A percentile compares a stretch with the other conserved stretches of the same genome.
These are phyloP conservation scores for Meriones unguiculatus DNA, from an alignment of 2,113 vertebrate species.

Conservation along the genomic window DNA sequence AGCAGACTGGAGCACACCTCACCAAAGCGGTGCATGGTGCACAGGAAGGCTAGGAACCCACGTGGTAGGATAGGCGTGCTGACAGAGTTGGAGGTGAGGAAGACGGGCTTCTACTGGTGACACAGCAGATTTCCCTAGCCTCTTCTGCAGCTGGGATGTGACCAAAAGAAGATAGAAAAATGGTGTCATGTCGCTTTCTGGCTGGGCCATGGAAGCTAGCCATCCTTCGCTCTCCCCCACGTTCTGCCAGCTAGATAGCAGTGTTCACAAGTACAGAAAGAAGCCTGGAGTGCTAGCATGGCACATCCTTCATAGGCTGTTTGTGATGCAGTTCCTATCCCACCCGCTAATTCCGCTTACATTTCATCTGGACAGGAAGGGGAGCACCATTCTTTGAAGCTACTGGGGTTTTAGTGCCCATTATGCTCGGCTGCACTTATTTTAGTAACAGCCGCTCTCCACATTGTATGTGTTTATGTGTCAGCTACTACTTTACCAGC, in stretches of 20 bases:
- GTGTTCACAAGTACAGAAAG: neutral
- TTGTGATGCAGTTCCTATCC: neutral
- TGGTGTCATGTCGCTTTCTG: neutral
- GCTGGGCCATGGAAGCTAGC: neutral
- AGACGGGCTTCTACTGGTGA: neutral
- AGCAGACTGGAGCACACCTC: neutral
- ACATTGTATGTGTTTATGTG: conserved; percentile 13
- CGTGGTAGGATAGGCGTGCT: neutral
- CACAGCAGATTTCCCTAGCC: neutral
- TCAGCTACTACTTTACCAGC: neutral
- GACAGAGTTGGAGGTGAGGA: neutral
- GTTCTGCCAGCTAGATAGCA: neutral
- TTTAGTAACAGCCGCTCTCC: conserved; percentile 22
- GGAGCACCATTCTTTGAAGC: neutral
- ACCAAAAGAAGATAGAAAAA: neutral
- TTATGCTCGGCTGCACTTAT: neutral
- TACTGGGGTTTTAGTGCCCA: neutral
- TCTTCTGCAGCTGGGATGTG: neutral
- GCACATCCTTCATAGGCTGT: neutral
- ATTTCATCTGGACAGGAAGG: conserved; percentile 17
- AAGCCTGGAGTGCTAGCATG: neutral
- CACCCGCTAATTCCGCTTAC: neutral
- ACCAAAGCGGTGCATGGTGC: neutral
- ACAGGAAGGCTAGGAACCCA: neutral
- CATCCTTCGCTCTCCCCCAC: neutral